These are phyloP conservation scores for Catocala sponsa DNA, from an alignment of 2,888 invertebrate genomes.

Conservation along the genomic window DNA sequence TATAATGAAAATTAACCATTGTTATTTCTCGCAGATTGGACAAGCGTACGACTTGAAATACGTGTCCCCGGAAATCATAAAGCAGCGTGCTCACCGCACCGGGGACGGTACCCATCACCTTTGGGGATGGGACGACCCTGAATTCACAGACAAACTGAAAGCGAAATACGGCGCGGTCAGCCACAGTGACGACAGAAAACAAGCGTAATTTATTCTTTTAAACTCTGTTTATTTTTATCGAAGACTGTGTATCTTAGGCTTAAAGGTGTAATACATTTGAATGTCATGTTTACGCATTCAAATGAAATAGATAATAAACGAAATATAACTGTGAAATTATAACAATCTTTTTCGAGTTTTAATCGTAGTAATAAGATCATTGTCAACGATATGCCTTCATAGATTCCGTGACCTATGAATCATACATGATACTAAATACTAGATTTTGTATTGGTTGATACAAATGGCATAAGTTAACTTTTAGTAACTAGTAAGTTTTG, in stretches of 20 bases:
- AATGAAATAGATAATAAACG: too few relatives aligned
- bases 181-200: conserved; percentile 59
- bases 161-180: conserved; percentile 68
- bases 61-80: conserved; percentile 89
- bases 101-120: conserved; percentile 90
- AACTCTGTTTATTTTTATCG: conserved; percentile 25
- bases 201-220: conserved; percentile 48
- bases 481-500: too few relatives aligned
- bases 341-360: too few relatives aligned
- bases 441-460: too few relatives aligned
- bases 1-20: too few relatives aligned
- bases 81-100: conserved; percentile 89
- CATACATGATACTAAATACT: too few relatives aligned
- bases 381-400: too few relatives aligned
- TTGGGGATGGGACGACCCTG: conserved; percentile 92
- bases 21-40: conserved; percentile 84
- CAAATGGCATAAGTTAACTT: too few relatives aligned
- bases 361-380: too few relatives aligned
- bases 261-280: conserved; percentile 14
- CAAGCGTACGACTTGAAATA: conserved; percentile 93
- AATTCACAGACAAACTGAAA: conserved; percentile 84
- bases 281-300: background rate
- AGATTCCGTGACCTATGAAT: too few relatives aligned
- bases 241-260: conserved; percentile 36
- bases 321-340: too few relatives aligned